These are phyloP conservation scores for Xerus inauris DNA, from an alignment of 2,113 vertebrate genomes.

Conservation along the genomic window DNA sequence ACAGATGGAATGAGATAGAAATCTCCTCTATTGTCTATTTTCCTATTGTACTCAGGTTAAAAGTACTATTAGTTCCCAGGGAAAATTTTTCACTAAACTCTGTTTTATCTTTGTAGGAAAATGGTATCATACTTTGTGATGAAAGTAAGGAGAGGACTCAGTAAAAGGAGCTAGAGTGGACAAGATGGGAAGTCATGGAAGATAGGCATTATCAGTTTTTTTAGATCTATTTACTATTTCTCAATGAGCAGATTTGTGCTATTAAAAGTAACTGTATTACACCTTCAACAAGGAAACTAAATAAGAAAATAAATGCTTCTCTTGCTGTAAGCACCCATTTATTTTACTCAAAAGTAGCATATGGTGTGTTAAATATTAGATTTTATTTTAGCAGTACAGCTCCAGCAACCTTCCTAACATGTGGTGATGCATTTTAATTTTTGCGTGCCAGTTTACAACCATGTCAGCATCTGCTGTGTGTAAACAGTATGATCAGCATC, in stretches of 20 bases:
- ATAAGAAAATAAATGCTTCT: background rate
- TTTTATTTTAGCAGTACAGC: conserved; percentile 51
- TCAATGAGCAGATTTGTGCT: background rate
- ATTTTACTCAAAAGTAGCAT: conserved; percentile 14
- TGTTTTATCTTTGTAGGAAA: background rate
- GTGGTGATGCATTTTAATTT: conserved; percentile 64
- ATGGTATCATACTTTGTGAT: background rate
- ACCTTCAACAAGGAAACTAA: background rate
- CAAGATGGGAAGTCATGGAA: rapidly evolving
- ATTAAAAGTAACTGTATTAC: background rate
- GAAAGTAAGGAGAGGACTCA: background rate
- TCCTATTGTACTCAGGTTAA: background rate
- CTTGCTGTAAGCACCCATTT: conserved; percentile 23
- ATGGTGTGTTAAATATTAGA: conserved; percentile 52
- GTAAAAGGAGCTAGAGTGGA: background rate
- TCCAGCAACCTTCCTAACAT: background rate
- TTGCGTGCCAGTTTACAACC: background rate
- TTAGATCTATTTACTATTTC: background rate
- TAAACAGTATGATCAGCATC: conserved; percentile 29
- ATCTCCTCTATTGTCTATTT: background rate
- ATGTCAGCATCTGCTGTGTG: conserved; percentile 42
- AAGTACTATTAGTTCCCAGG: background rate
- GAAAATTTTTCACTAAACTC: background rate
- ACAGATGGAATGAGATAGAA: background rate
- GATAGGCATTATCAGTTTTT: rapidly evolving